These are phyloP conservation scores for Poliocrania exsul DNA, from an alignment of 2,797 vertebrate genomes.

Conservation along the genomic window DNA sequence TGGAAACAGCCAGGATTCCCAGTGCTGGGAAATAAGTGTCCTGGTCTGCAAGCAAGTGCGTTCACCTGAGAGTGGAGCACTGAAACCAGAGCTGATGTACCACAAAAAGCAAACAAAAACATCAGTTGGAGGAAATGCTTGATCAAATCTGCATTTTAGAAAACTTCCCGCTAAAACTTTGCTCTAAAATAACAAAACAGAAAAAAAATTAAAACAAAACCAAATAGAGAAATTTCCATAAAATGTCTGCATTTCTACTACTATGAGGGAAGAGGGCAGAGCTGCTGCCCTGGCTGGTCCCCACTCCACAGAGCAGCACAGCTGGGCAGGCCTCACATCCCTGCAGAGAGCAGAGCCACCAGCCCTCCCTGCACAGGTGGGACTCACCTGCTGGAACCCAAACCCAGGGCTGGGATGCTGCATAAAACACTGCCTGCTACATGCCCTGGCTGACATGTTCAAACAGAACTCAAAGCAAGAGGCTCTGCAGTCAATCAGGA, in stretches of 20 bases:
- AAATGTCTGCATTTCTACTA: not conserved
- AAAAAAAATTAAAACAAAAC: not conserved
- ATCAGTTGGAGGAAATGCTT: not conserved
- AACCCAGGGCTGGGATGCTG: not conserved
- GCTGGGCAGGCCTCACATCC: fast-evolving
- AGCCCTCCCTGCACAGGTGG: fast-evolving
- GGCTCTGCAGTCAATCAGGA: not conserved
- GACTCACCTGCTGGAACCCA: not conserved
- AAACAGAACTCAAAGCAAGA: not conserved
- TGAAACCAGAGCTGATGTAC: not conserved
- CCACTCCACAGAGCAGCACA: fast-evolving
- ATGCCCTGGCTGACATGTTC: not conserved
- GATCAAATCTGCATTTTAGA: not conserved
- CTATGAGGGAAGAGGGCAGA: not conserved
- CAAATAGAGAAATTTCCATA: not conserved
- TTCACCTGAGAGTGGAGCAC: not conserved
- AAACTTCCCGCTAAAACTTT: not conserved
- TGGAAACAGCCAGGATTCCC: not conserved
- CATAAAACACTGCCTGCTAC: not conserved
- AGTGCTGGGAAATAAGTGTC: not conserved
- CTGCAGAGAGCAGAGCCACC: not conserved
- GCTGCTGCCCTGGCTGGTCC: not conserved
- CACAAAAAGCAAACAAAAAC: not conserved
- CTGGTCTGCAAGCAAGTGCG: not conserved
- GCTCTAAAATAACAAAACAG: not conserved